Percentiles rank a stretch among this genome's conserved stretches.
These are phyloP conservation scores for Semnornis frantzii DNA, from an alignment of 2,113 vertebrate genomes.

Conservation along the genomic window DNA sequence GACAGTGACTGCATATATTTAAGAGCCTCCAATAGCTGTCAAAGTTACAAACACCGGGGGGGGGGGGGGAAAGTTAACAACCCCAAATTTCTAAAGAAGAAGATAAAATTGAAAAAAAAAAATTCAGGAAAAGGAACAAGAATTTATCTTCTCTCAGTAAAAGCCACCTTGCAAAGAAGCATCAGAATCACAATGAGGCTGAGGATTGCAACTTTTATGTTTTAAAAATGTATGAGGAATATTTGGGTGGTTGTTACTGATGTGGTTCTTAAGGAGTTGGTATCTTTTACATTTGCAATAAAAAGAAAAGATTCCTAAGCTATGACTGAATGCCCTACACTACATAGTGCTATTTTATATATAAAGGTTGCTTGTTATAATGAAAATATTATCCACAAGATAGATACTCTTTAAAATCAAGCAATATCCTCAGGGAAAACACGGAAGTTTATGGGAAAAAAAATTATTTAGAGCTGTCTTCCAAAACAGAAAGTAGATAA, in stretches of 20 bases:
- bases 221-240: background rate
- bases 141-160: background rate
- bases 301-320: background rate
- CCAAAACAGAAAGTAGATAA: background rate
- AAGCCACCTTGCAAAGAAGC: background rate
- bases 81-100: background rate
- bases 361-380: background rate
- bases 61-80: background rate
- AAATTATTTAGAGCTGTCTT: background rate
- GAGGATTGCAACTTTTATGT: background rate
- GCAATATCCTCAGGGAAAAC: background rate
- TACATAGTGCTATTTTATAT: background rate
- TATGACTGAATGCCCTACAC: fast-evolving
- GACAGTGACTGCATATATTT: background rate
- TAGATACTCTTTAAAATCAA: background rate
- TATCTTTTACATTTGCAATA: background rate
- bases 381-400: background rate
- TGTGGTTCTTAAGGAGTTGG: background rate
- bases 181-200: background rate
- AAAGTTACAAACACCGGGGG: background rate
- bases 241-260: background rate
- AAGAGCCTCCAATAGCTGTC: background rate
- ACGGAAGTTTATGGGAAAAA: background rate
- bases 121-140: background rate
- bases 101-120: too few relatives aligned